Conservation (phyloP, 2,888 invertebrate genomes). For the Drosophila meridiana region DNA sequence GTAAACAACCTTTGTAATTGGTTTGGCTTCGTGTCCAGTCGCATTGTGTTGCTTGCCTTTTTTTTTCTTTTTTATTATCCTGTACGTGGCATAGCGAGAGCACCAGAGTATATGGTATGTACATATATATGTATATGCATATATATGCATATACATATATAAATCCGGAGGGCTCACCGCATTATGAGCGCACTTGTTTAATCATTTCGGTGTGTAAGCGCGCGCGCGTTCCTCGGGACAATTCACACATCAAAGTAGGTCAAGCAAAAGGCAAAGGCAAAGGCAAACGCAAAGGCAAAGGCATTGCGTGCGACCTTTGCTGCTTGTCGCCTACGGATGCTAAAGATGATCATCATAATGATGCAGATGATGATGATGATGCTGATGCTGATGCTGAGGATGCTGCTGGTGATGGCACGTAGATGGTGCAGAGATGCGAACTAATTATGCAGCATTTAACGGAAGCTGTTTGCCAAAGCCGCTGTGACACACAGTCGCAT, state of each 20-base stretch:
- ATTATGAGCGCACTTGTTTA: slow-evolving; percentile 62
- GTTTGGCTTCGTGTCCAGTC: slow-evolving; percentile 69
- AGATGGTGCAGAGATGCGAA: slow-evolving; percentile 62
- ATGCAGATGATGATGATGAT: slow-evolving; percentile 12
- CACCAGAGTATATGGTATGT: slow-evolving; percentile 18
- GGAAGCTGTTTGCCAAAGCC: slow-evolving; percentile 78
- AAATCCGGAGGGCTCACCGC: slow-evolving; percentile 61
- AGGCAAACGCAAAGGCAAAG: slow-evolving; percentile 38
- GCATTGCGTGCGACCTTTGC: slow-evolving; percentile 77
- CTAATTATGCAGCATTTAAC: slow-evolving; percentile 78
- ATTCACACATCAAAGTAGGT: slow-evolving; percentile 78
- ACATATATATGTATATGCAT: neutral
- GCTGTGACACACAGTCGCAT: slow-evolving; percentile 27
- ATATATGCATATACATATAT: slow-evolving; percentile 9
- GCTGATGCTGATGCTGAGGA: slow-evolving; percentile 24
- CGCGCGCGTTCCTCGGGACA: slow-evolving; percentile 59
- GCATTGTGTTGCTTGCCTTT: slow-evolving; percentile 24
- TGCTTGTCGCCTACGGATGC: slow-evolving; percentile 65
- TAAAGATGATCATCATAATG: slow-evolving; percentile 21
- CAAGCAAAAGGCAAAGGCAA: slow-evolving; percentile 64
- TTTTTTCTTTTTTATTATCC: slow-evolving; percentile 23
- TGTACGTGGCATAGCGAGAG: slow-evolving; percentile 17
- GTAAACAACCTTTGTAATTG: slow-evolving; percentile 73
- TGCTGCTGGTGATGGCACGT: slow-evolving; percentile 29
- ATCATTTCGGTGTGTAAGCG: slow-evolving; percentile 36